Evolutionary conservation across 1,140 invertebrate genomes (phyloP).

Genomic region (Phymorhynchus buccinoides): DNA sequence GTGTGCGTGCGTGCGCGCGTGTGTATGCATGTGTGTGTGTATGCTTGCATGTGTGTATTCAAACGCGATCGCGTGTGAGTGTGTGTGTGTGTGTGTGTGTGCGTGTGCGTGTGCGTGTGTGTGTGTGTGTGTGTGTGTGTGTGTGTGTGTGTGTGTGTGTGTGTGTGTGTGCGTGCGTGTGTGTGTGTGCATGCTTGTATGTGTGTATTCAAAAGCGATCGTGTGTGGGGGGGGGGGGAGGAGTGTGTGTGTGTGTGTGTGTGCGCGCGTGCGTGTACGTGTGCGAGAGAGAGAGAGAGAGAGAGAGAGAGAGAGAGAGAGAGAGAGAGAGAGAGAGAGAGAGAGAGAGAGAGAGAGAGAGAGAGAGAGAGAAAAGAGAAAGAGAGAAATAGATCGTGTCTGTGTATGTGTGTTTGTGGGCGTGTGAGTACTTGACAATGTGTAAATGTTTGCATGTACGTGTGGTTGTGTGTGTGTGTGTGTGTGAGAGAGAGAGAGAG

Average conservation of each 20-base stretch:
- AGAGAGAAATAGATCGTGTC: neutral
- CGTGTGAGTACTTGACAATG: too few relatives aligned
- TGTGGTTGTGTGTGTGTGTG: neutral
- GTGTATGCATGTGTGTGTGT: neutral
- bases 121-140: slow-evolving; percentile 11
- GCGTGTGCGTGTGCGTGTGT: neutral
- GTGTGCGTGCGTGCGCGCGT: neutral
- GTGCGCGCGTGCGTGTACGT: neutral
- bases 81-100: neutral
- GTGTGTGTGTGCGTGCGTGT: neutral
- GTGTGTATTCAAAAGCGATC: neutral
- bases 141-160: slow-evolving; percentile 17
- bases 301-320: neutral
- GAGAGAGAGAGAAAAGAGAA: neutral
- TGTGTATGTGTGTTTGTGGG: neutral
- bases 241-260: neutral
- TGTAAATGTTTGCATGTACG: neutral
- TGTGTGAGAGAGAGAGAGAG: neutral
- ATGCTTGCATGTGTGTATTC: too few relatives aligned
- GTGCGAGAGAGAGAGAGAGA: neutral
- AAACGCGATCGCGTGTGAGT: neutral
- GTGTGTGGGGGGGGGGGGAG: neutral
- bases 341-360: neutral
- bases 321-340: neutral
- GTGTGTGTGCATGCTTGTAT: neutral